Conservation (phyloP, 1,140 invertebrate species). For the Apolygus lucorum region DNA sequence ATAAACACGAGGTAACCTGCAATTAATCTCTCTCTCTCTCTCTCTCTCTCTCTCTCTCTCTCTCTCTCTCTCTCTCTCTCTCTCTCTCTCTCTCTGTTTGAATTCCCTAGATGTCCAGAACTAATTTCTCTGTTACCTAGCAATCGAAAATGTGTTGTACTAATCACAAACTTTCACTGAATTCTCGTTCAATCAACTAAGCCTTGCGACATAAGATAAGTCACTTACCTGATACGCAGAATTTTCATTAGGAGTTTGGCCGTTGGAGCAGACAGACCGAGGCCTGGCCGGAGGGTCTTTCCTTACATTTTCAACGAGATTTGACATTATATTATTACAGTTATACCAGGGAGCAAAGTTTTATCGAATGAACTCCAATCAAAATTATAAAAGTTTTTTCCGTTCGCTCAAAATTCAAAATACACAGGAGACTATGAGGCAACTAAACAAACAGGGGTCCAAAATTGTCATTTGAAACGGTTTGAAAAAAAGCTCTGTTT, state of each 20-base stretch:
- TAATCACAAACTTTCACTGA: too few relatives aligned
- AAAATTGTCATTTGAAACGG: not conserved
- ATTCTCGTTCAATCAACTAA: too few relatives aligned
- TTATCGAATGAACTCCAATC: constrained; percentile 1
- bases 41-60: too few relatives aligned
- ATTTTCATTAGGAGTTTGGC: not conserved
- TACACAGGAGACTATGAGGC: constrained; percentile 1
- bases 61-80: too few relatives aligned
- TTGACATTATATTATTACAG: constrained; percentile 8
- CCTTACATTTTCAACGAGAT: constrained; percentile 4
- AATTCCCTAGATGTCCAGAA: too few relatives aligned
- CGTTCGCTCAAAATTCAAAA: not conserved
- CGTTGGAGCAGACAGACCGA: not conserved
- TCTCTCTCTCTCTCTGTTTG: too few relatives aligned
- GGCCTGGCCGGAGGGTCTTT: not conserved
- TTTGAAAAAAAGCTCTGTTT: not conserved
- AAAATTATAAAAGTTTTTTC: not conserved
- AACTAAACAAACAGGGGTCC: not conserved
- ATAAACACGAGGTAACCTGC: too few relatives aligned
- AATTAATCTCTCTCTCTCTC: too few relatives aligned
- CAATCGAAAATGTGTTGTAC: too few relatives aligned
- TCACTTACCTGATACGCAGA: constrained; percentile 1
- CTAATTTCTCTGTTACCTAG: too few relatives aligned
- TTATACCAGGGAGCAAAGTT: constrained; percentile 10
- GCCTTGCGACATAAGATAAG: too few relatives aligned